Base-by-base conservation (phyloP, 2,797 vertebrate genomes). In the Brachyalestes nurse region DNA sequence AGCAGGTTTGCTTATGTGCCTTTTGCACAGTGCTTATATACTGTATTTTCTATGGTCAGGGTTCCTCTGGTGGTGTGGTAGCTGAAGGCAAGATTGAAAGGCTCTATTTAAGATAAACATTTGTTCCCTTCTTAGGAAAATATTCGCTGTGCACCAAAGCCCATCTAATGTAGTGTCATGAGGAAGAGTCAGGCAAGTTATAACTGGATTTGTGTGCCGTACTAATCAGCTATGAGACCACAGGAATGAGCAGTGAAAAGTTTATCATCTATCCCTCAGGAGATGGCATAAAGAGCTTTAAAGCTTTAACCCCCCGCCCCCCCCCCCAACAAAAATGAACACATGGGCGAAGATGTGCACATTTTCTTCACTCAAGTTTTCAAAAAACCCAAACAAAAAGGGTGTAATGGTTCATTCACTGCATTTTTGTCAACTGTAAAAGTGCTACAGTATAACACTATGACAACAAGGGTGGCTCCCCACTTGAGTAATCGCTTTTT, bases 401-500 rank as follows among this genome's bases (percentile, higher is more conserved):
- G 55, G 76, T 73, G 81, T 49, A 82, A 21, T 55, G 49, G 17
- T 55, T 75, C n/a, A 25, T 77, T 78, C 25, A 62, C 60, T 66
- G 60, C 53, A 34, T 55, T 42, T 61, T 49, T 79, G 40, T 34
- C 34, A 53, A 34, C 42, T 71, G 73, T 80, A 79, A 13, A 78
- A 74, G 78, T 66, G 72, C 69, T 67, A 74, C 21, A 49, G 57
- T 77, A 21, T 78, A 67, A 28, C 53, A 28, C 77, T 72, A 60
- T 72, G 80, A 84, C 73, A 72, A 82, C 75, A 86, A 83, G 87
- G 92, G 90, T 67, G 91, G 89, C 75, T 84, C 83, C 83, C 75
- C 69, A 62, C 76, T 67, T 67, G 64, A 72, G 61, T 86, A 82
- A 85, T 83, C 62, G 65, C 67, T 71, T 49, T 65, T 72, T 74